phyloP scores from a whole-genome alignment of 1,140 invertebrate genomes.

The Lineus longissimus region DNA sequence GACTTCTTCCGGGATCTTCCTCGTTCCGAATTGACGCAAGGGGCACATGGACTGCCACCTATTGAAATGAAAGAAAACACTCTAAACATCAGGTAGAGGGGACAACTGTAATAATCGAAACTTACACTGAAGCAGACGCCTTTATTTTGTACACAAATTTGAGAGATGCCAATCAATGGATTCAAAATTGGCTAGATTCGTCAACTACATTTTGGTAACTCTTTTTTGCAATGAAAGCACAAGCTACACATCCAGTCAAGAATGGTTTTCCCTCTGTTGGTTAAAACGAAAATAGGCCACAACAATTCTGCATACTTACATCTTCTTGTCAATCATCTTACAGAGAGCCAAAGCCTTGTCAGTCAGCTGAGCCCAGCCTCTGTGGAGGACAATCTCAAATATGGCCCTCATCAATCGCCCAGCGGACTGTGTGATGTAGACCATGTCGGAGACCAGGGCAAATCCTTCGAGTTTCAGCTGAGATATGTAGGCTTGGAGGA shows the following conservation, averaged over 20 bases:
- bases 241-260: too few relatives aligned
- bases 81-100: neutral
- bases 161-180: too few relatives aligned
- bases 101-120: neutral
- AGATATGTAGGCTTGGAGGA: slow-evolving; percentile 97
- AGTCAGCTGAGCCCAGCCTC: slow-evolving; percentile 96
- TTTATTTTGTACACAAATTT: too few relatives aligned
- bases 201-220: too few relatives aligned
- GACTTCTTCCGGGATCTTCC: slow-evolving; percentile 97
- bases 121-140: too few relatives aligned
- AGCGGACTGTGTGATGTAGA: slow-evolving; percentile 97
- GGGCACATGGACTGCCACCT: slow-evolving; percentile 99
- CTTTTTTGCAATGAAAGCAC: too few relatives aligned
- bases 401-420: slow-evolving; percentile 92
- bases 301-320: slow-evolving; percentile 64
- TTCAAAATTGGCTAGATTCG: too few relatives aligned
- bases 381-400: slow-evolving; percentile 84
- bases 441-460: slow-evolving; percentile 98
- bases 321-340: slow-evolving; percentile 97
- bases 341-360: slow-evolving; percentile 93
- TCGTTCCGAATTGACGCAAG: slow-evolving; percentile 80
- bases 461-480: slow-evolving; percentile 98
- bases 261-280: too few relatives aligned
- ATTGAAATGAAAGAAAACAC: neutral
- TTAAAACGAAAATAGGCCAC: too few relatives aligned